A percentile compares a stretch with the other conserved stretches of the same genome.
These are phyloP conservation scores for Microplitis manilae DNA, from an alignment of 2,888 invertebrate species.

Conservation along the genomic window DNA sequence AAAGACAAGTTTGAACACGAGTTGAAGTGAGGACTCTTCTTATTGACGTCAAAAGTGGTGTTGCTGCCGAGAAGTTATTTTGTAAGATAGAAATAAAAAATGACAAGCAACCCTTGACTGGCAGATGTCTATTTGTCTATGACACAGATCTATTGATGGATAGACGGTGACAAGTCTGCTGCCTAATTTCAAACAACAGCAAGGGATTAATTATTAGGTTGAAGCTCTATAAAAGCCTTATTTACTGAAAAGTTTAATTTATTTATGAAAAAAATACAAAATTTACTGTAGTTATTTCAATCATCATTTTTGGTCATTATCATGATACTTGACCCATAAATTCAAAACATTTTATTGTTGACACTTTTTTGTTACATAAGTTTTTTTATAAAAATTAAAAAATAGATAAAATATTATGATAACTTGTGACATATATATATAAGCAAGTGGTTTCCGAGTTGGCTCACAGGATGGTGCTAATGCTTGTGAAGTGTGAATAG, in stretches of 20 bases:
- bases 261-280: not conserved
- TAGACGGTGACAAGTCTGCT: too few relatives aligned
- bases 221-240: too few relatives aligned
- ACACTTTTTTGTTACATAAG: constrained; percentile 71
- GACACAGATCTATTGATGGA: too few relatives aligned
- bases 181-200: too few relatives aligned
- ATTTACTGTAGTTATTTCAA: not conserved
- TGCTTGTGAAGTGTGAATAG: constrained; percentile 75
- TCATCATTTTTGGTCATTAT: not conserved
- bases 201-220: too few relatives aligned
- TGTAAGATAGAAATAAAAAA: too few relatives aligned
- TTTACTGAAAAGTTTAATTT: not conserved
- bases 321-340: not conserved
- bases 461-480: constrained; percentile 75
- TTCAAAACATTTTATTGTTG: constrained; percentile 49
- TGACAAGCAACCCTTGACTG: too few relatives aligned
- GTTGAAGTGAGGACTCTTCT: too few relatives aligned
- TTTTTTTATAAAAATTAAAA: constrained; percentile 78
- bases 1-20: too few relatives aligned
- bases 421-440: constrained; percentile 77
- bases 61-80: too few relatives aligned
- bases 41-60: too few relatives aligned
- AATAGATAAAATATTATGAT: constrained; percentile 81
- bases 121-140: too few relatives aligned
- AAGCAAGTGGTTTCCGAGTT: constrained; percentile 72